Base-by-base conservation (phyloP, 2,888 invertebrate genomes). In the Caenorhabditis parvicauda region DNA sequence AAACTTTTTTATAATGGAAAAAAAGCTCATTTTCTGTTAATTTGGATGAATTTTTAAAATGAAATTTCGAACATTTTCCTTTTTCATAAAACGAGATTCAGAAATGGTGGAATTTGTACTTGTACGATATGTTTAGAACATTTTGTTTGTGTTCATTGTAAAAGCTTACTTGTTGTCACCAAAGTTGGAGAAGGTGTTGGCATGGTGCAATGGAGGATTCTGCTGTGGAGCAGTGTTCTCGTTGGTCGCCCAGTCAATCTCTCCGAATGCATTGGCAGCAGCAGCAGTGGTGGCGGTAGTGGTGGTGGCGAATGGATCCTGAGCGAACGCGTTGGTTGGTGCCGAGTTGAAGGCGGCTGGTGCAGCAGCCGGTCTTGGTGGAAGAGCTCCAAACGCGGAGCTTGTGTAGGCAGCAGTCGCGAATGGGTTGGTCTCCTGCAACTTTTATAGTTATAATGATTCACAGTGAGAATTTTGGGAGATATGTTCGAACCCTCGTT, bases 361-460 rank as follows among this genome's bases (percentile, higher is more conserved):
- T n/a, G 53, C 45, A 19, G 41, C 41, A 9, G 43, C 21, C 12
- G 28, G 39, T 17, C 50, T 12, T 2, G 29, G 47, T 19, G 29
- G 29, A n/a, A n/a, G n/a, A 1, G 21, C 44, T 7, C 51, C 53
- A 32, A 54, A 54, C n/a, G 9, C 9, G 9, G 42, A 41, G 42
- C 17, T 41, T 32, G n/a, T n/a, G n/a, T n/a, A n/a, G 24, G 63
- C 64, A 2, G 27, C 51, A n/a, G 62, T 17, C 6, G 70, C 72
- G 46, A 72, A 72, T 35, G 72, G 72, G 57, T 76, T 76, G 17
- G 76, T 75, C 22, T 67, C 64, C 52, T 72, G 59, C 51, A 72
- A 64, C 3, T 41, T 47, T 17, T 45, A 45, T 14, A 3, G 42
- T 14, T 6, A 28, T 17, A 25, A 17, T 44, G 4, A 52, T 38